These are phyloP conservation scores for Heliconius hortense DNA, from an alignment of 2,888 invertebrate species.

Conservation along the genomic window DNA sequence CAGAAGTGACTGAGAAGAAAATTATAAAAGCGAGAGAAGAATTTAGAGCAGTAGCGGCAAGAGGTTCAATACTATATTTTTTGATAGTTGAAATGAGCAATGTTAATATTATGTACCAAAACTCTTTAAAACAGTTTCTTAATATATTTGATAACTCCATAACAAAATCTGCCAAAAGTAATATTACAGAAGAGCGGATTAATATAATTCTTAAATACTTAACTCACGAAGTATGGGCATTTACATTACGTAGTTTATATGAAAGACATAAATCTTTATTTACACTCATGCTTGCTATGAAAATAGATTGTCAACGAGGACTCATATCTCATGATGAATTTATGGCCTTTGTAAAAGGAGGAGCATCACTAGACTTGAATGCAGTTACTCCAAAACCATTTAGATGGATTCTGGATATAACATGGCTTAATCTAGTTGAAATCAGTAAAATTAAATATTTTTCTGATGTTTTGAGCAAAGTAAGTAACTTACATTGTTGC, in stretches of 20 bases:
- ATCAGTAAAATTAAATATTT: constrained; percentile 93
- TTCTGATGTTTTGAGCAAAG: constrained; percentile 88
- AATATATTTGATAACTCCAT: constrained; percentile 97
- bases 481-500: constrained; percentile 53
- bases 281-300: constrained; percentile 96
- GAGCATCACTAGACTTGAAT: constrained; percentile 95
- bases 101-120: constrained; percentile 98
- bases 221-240: constrained; percentile 95
- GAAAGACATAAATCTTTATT: constrained; percentile 96
- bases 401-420: constrained; percentile 96
- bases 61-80: constrained; percentile 97
- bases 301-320: constrained; percentile 93
- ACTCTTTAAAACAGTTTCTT: constrained; percentile 96
- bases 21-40: constrained; percentile 97
- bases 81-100: constrained; percentile 98
- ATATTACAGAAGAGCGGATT: constrained; percentile 92
- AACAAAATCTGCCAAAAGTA: constrained; percentile 92
- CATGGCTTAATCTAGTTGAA: constrained; percentile 97
- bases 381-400: constrained; percentile 96
- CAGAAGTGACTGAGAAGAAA: constrained; percentile 96
- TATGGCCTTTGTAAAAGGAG: constrained; percentile 97
- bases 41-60: constrained; percentile 95
- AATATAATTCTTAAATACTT: constrained; percentile 93
- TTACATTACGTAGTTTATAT: constrained; percentile 95
- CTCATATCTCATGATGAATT: constrained; percentile 95